Percentiles rank a stretch among this genome's conserved stretches.
Evolutionary conservation across 2,888 invertebrate genomes (phyloP).

Genomic region (Parochlus steinenii): DNA sequence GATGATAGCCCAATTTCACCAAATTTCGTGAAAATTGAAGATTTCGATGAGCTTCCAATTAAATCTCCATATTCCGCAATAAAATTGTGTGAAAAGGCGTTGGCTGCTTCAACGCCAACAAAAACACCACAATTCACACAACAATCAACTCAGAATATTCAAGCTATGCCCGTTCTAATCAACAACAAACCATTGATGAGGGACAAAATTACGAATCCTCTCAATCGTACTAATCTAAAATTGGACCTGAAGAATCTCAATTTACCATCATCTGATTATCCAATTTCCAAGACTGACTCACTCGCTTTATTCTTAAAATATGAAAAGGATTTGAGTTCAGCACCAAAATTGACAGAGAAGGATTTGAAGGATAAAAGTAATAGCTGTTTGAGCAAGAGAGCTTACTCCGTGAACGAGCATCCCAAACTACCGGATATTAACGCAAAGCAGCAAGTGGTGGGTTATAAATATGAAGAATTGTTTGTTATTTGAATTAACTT

Average conservation of each 20-base stretch:
- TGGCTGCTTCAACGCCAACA: conserved; percentile 4
- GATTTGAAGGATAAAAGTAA: conserved; percentile 28
- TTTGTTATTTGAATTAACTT: no score
- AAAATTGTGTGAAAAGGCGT: conserved; percentile 5
- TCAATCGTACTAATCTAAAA: conserved; percentile 16
- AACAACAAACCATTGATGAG: conserved; percentile 5
- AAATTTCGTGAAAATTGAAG: conserved; percentile 29
- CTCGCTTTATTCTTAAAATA: conserved; percentile 29
- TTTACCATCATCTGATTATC: conserved; percentile 13
- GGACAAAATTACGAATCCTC: conserved; percentile 4
- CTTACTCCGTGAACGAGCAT: conserved; percentile 33
- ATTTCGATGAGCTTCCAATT: conserved; percentile 30
- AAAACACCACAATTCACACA: conserved; percentile 12
- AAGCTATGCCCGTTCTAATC: conserved; percentile 17
- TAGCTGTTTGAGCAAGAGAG: conserved; percentile 27
- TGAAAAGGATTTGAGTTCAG: conserved; percentile 22
- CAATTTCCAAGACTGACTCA: conserved; percentile 26
- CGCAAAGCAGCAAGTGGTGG: conserved; percentile 24
- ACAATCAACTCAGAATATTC: conserved; percentile 24
- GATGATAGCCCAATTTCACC: conserved; percentile 28
- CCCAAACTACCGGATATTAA: conserved; percentile 36
- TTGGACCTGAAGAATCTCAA: conserved; percentile 13
- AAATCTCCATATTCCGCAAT: conserved; percentile 22
- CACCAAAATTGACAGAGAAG: conserved; percentile 17
- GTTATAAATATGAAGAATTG: conserved; percentile 34